A percentile compares a stretch with the other conserved stretches of the same genome.
phyloP scores from a whole-genome alignment of 2,113 vertebrate species.

The Muntiacus reevesi region DNA sequence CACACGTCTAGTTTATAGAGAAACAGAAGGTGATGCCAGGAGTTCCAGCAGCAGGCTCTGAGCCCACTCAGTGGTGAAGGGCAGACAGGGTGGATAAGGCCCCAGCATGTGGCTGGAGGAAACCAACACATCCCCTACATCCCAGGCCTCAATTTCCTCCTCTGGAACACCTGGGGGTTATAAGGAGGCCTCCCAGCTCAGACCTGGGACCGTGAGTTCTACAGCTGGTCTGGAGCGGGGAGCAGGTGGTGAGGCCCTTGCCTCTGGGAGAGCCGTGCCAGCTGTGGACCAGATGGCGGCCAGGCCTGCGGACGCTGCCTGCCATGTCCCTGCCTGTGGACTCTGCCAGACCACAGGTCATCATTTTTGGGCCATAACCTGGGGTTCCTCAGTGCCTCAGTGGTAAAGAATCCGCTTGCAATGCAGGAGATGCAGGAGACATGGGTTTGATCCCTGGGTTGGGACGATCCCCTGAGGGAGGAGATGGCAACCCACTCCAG shows the following conservation, averaged over 20 bases:
- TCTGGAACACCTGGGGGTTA: background rate
- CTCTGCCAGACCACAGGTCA: background rate
- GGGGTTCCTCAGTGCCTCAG: background rate
- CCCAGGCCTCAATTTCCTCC: background rate
- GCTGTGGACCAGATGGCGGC: slow-evolving; percentile 44
- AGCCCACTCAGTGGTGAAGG: background rate
- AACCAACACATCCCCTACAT: background rate
- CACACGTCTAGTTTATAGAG: background rate
- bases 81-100: fast-evolving
- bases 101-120: background rate
- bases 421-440: background rate
- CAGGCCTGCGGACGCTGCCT: background rate
- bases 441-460: background rate
- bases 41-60: background rate
- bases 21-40: background rate
- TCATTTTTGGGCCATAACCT: background rate
- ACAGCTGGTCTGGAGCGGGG: background rate
- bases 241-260: slow-evolving; percentile 30
- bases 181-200: background rate
- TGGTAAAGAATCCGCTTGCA: background rate
- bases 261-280: background rate
- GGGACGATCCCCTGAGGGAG: background rate
- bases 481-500: background rate
- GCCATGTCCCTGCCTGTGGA: background rate
- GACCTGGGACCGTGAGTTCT: background rate